Conservation (phyloP, 2,113 vertebrate species). For the Strigops habroptila region DNA sequence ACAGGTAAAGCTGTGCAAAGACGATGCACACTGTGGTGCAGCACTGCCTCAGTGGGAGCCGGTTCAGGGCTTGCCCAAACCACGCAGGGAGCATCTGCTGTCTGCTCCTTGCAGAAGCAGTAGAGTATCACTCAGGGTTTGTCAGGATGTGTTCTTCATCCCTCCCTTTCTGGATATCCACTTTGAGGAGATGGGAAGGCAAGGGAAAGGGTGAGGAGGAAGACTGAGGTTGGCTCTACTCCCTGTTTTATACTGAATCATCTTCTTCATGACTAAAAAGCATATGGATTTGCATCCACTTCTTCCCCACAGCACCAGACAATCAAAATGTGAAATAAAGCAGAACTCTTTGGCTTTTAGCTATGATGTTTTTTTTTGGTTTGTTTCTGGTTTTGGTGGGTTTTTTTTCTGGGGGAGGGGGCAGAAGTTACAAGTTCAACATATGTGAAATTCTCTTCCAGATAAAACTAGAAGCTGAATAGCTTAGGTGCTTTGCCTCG, state of each 20-base stretch:
- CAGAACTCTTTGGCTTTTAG: background rate
- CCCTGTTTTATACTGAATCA: background rate
- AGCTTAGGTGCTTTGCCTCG: background rate
- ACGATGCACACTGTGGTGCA: rapidly evolving
- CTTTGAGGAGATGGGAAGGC: background rate
- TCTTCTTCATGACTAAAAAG: background rate
- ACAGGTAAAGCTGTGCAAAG: rapidly evolving
- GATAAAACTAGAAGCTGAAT: background rate
- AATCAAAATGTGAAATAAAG: background rate
- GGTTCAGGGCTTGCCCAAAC: background rate
- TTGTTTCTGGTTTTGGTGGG: too few species aligned
- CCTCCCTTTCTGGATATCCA: background rate
- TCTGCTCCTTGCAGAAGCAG: background rate
- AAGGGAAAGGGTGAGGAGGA: background rate
- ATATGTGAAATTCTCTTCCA: background rate
- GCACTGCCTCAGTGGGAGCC: rapidly evolving
- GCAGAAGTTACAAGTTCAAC: background rate
- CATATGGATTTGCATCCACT: background rate
- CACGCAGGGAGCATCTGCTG: background rate
- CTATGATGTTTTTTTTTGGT: background rate
- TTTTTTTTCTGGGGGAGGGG: background rate
- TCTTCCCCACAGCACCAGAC: background rate
- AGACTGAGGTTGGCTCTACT: background rate
- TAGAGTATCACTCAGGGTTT: rapidly evolving
- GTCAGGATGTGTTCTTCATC: background rate